phyloP scores from a whole-genome alignment of 23 tunicate species.

The Halocynthia roretzi region DNA sequence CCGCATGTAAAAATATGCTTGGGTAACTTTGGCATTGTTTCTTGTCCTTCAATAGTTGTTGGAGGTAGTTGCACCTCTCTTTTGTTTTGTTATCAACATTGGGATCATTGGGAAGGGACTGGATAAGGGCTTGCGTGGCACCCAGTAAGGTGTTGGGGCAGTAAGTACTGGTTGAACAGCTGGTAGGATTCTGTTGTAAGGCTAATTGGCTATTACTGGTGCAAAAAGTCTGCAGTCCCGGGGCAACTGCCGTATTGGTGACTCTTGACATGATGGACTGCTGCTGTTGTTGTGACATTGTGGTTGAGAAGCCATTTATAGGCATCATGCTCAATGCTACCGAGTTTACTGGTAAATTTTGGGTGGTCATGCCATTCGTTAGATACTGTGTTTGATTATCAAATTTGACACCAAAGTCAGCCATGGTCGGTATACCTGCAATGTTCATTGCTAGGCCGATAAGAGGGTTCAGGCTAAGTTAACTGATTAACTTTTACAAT shows the following conservation, averaged over 20 bases:
- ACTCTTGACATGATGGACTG: background rate
- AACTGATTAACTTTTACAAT: too few relatives aligned
- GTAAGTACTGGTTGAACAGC: background rate
- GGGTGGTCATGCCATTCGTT: background rate
- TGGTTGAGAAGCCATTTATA: slow-evolving; percentile 7
- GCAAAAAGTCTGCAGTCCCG: slow-evolving; percentile 8
- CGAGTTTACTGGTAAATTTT: background rate
- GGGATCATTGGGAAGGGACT: slow-evolving; percentile 69
- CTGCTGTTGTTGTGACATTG: slow-evolving; percentile 13
- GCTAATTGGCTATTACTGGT: slow-evolving; percentile 4
- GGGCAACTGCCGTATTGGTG: slow-evolving; percentile 6
- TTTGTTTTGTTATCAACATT: slow-evolving; percentile 69
- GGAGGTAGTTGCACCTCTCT: slow-evolving; percentile 88
- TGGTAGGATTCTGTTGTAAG: slow-evolving; percentile 6
- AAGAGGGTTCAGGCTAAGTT: too few relatives aligned
- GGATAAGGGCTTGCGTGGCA: slow-evolving; percentile 74
- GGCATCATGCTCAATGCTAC: slow-evolving; percentile 15
- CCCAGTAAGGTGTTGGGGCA: slow-evolving; percentile 12
- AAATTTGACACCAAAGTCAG: slow-evolving; percentile 70
- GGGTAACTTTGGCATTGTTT: slow-evolving; percentile 85
- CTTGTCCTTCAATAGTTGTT: slow-evolving; percentile 95
- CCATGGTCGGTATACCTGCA: slow-evolving; percentile 36
- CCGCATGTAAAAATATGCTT: slow-evolving; percentile 80
- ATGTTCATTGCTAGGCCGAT: slow-evolving; percentile 30
- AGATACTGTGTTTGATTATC: slow-evolving; percentile 22